These are phyloP conservation scores for Dimorphilus gyrociliatus DNA, from an alignment of 2,888 invertebrate genomes.

Conservation along the genomic window DNA sequence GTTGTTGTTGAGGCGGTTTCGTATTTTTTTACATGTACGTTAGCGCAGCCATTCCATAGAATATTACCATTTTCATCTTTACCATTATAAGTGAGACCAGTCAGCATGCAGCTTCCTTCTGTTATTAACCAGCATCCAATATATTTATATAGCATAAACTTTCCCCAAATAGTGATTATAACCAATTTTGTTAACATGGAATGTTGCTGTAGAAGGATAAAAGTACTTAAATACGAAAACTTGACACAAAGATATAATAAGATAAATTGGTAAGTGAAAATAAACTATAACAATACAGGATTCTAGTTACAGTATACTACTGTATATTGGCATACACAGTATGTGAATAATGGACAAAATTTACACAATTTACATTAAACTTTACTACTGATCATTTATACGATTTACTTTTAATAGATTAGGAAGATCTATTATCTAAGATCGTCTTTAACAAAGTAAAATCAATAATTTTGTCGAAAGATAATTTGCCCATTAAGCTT, in stretches of 20 bases:
- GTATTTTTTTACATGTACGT: conserved; percentile 62
- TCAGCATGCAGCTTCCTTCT: conserved; percentile 46
- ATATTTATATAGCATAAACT: conserved; percentile 71
- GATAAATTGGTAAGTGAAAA: neutral
- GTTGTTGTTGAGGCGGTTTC: conserved; percentile 68
- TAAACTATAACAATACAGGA: too few relatives aligned
- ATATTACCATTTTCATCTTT: conserved; percentile 42
- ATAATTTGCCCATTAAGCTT: too few relatives aligned
- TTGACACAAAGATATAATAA: neutral
- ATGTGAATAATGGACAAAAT: too few relatives aligned
- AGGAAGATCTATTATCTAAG: too few relatives aligned
- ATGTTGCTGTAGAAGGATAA: conserved; percentile 15
- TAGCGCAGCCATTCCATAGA: conserved; percentile 73
- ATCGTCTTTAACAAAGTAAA: too few relatives aligned
- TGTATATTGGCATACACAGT: too few relatives aligned
- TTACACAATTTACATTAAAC: too few relatives aligned
- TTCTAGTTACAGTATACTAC: too few relatives aligned
- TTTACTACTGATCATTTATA: too few relatives aligned
- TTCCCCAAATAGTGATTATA: conserved; percentile 54
- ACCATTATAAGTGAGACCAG: conserved; percentile 66
- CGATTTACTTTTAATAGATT: too few relatives aligned
- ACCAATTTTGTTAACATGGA: conserved; percentile 39
- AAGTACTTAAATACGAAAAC: neutral
- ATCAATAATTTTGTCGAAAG: too few relatives aligned
- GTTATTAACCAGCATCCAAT: conserved; percentile 80